These are phyloP conservation scores for Ctenicera cuprea DNA, from an alignment of 2,888 invertebrate species.

Conservation along the genomic window DNA sequence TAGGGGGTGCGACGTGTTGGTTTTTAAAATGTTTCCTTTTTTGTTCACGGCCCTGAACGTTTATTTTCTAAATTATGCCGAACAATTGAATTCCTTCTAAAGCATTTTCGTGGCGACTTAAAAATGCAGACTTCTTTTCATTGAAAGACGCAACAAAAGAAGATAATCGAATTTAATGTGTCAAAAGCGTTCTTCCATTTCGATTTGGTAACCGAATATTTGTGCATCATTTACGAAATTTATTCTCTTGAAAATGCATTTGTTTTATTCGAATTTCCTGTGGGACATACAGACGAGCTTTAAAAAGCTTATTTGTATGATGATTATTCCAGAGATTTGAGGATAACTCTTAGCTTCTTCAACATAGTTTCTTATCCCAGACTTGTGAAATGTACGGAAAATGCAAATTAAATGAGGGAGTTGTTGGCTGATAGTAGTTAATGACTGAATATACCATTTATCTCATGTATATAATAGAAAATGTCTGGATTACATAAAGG, in stretches of 20 bases:
- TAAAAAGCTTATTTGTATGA: conserved; percentile 21
- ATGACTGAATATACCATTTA: conserved; percentile 1
- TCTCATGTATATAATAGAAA: neutral
- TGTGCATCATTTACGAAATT: neutral
- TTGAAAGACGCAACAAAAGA: conserved; percentile 1
- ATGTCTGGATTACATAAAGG: too few relatives aligned
- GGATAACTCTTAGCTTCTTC: conserved; percentile 5
- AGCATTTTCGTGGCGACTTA: conserved; percentile 21
- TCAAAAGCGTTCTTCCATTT: conserved; percentile 5
- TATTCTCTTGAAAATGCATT: neutral
- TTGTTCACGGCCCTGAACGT: conserved; percentile 50
- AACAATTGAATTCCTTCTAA: conserved; percentile 49
- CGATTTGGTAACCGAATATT: conserved; percentile 9
- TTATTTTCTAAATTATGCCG: conserved; percentile 55
- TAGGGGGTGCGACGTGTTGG: conserved; percentile 59
- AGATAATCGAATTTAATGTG: conserved; percentile 18
- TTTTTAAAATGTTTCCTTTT: conserved; percentile 56
- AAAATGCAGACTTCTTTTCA: conserved; percentile 16
- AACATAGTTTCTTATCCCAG: conserved; percentile 7
- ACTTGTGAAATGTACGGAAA: neutral
- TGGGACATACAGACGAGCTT: neutral
- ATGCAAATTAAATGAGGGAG: conserved; percentile 15
- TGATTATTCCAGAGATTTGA: conserved; percentile 1
- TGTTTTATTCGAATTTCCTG: neutral
- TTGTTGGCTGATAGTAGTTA: neutral